phyloP scores from a whole-genome alignment of 2,888 invertebrate species.

The Alloscopus bannaensis region DNA sequence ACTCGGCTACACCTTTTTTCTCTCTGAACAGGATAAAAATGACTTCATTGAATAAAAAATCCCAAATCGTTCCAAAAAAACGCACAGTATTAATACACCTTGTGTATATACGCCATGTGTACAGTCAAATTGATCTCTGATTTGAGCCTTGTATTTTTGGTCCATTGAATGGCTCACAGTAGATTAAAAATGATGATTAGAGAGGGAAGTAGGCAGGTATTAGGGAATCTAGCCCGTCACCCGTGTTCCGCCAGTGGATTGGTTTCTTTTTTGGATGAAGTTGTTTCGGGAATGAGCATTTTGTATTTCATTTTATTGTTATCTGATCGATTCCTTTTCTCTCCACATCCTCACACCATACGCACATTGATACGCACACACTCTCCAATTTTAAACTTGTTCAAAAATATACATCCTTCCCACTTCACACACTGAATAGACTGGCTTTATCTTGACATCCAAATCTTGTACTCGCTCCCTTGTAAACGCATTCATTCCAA shows the following conservation, averaged over 20 bases:
- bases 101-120: neutral
- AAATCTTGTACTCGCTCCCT: conserved; percentile 9
- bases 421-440: neutral
- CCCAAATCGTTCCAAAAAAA: neutral
- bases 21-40: neutral
- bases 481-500: neutral
- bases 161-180: neutral
- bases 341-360: conserved; percentile 10
- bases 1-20: conserved; percentile 13
- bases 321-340: conserved; percentile 12
- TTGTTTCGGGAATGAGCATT: conserved; percentile 15
- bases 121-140: neutral
- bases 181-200: conserved; percentile 31
- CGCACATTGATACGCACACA: no score
- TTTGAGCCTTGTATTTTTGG: conserved; percentile 1
- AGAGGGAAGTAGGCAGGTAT: neutral
- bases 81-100: conserved; percentile 2
- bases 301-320: conserved; percentile 3
- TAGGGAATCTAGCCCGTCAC: neutral
- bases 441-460: conserved; percentile 14
- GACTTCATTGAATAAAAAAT: conserved; percentile 8
- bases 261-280: conserved; percentile 19
- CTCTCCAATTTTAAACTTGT: conserved; percentile 20
- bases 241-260: no score
- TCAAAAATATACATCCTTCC: neutral